Percentiles rank a stretch among this genome's conserved stretches.
Evolutionary conservation across 2,888 invertebrate species (phyloP).

Genomic region (Eumacrocentrus americanus): DNA sequence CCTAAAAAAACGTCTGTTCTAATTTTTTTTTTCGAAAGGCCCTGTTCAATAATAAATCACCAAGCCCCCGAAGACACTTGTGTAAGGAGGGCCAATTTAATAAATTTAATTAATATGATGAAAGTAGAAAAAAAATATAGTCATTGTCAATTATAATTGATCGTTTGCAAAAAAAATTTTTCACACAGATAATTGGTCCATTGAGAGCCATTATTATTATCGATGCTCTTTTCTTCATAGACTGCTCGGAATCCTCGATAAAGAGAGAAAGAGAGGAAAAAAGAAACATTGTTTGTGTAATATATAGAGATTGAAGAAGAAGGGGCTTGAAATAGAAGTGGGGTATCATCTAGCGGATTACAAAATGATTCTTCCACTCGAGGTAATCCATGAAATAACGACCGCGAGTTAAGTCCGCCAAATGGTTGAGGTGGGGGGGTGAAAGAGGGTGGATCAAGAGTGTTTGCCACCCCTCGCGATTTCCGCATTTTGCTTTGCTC

Average conservation of each 20-base stretch:
- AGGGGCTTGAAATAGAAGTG: slow-evolving; percentile 19
- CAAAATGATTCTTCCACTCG: slow-evolving; percentile 33
- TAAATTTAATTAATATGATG: slow-evolving; percentile 28
- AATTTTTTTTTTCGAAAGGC: too few relatives aligned
- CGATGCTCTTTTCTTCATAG: background rate
- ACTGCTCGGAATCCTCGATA: background rate
- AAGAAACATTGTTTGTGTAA: slow-evolving; percentile 1
- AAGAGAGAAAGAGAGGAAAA: slow-evolving; percentile 16
- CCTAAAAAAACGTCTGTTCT: too few relatives aligned
- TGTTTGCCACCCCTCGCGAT: slow-evolving; percentile 28
- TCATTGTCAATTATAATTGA: slow-evolving; percentile 1
- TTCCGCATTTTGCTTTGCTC: slow-evolving; percentile 31
- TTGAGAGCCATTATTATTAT: background rate
- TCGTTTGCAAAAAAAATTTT: background rate
- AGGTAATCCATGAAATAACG: slow-evolving; percentile 33
- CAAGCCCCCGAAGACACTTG: too few relatives aligned
- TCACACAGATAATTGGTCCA: background rate
- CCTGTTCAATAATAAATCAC: too few relatives aligned
- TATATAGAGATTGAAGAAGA: slow-evolving; percentile 7
- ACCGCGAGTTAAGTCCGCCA: slow-evolving; percentile 27
- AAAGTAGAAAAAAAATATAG: slow-evolving; percentile 34
- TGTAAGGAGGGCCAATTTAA: background rate
- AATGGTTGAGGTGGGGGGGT: background rate
- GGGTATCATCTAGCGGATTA: slow-evolving; percentile 24
- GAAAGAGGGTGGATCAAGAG: slow-evolving; percentile 28